Evolutionary conservation across 2,113 vertebrate species (phyloP), one percentile per base, ranked within the genome.

Genomic region (Daphoenositta chrysoptera): DNA sequence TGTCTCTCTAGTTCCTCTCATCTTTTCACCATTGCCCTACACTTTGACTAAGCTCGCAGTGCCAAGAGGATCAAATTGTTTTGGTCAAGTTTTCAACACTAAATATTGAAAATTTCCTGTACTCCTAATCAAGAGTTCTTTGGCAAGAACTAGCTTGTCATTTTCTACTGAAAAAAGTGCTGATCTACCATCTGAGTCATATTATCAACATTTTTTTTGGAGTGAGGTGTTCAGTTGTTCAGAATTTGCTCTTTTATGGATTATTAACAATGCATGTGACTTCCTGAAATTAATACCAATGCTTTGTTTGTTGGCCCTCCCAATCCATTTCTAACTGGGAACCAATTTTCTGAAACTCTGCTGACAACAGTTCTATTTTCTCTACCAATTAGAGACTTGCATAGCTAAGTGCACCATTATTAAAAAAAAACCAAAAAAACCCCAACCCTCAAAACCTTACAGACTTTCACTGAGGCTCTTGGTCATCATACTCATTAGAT

Each of bases 281-380:
- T 95, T 96, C 72, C 91, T 95, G 89, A 94, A 95, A 96, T 95
- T 92, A 87, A 88, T 93, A 90, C 88, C 76, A 73, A 84, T 91
- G 56, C 53, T 97, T 97, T 97, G 86, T 90, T 96, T 96, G 77
- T 58, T 95, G 57, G 80, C 56, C 83, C 76, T 77, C 73, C 69
- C 86, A 90, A 90, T 88, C 94, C 93, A 44, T 94, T 96, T 94
- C 92, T 92, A 93, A 83, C 57, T 79, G 66, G 82, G 83, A 95
- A 96, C 65, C 33, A 95, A 95, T 92, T 94, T 95, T 91, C 73
- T 73, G 87, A 89, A 97, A 95, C 68, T 85, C 65, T 94, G 89
- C 64, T 96, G 95, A 96, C 94, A 96, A 90, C 64, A 13, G 19
- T 66, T 89, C 76, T 95, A 75, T 95, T 97, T 97, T 95, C 51